Percentiles rank a stretch among this genome's conserved stretches.
phyloP scores from a whole-genome alignment of 2,113 vertebrate genomes.

The Asarcornis scutulata region DNA sequence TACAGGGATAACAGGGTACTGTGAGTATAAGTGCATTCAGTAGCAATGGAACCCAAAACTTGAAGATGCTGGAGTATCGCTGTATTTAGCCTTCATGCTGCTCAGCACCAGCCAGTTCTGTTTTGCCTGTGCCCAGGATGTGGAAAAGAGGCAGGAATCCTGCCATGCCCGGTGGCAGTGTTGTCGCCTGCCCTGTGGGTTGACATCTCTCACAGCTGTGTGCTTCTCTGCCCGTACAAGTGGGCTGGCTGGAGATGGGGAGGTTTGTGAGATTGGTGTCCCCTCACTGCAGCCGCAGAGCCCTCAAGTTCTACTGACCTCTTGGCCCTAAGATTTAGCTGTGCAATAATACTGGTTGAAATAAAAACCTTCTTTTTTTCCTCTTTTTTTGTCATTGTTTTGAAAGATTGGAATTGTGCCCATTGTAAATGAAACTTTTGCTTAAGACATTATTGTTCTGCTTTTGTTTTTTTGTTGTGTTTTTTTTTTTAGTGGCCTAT shows the following conservation, averaged over 20 bases:
- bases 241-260: neutral
- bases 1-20: neutral
- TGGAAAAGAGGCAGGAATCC: neutral
- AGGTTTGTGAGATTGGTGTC: neutral
- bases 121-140: neutral
- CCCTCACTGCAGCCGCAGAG: neutral
- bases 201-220: neutral
- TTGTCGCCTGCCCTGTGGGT: neutral
- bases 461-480: constrained; percentile 33
- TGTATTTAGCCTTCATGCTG: neutral
- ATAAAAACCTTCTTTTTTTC: neutral
- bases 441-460: neutral
- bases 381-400: neutral
- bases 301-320: neutral
- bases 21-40: neutral
- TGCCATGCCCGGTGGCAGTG: fast-evolving
- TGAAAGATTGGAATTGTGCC: neutral
- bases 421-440: neutral
- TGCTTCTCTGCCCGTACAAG: neutral
- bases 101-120: neutral
- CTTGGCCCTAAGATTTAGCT: neutral
- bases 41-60: neutral
- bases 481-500: constrained; percentile 85
- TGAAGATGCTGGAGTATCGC: neutral
- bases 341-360: neutral